Evolutionary conservation across 2,113 vertebrate species (phyloP).

Genomic region (Apus apus): DNA sequence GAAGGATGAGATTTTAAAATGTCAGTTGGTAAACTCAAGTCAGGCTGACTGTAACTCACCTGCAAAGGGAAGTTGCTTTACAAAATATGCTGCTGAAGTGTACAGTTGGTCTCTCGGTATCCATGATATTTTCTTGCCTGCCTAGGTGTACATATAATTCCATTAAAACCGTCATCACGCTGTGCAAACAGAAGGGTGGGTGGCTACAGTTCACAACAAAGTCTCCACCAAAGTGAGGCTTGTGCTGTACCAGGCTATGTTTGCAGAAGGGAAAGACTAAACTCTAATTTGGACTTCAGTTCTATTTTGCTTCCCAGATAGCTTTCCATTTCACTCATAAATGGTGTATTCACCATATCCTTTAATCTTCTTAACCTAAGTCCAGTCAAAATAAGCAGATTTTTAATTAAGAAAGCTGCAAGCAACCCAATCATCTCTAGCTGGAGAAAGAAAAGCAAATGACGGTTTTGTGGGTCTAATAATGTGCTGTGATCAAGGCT

Average conservation of each 20-base stretch:
- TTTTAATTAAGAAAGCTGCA: constrained; percentile 71
- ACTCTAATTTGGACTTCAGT: not conserved
- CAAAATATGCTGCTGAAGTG: not conserved
- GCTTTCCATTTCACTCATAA: constrained; percentile 18
- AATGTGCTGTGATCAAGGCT: constrained; percentile 61
- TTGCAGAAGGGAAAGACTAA: not conserved
- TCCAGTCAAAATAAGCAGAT: constrained; percentile 58
- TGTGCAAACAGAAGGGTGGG: not conserved
- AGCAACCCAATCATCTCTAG: constrained; percentile 52
- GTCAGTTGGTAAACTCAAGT: not conserved
- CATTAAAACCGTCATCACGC: not conserved
- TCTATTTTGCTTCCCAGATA: not conserved
- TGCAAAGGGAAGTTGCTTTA: not conserved
- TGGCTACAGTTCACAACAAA: not conserved
- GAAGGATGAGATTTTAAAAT: not conserved
- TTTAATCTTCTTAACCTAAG: constrained; percentile 58
- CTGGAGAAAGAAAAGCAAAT: constrained; percentile 65
- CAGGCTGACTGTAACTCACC: not conserved
- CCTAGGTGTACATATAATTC: not conserved
- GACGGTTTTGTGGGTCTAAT: not conserved
- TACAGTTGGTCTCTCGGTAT: rapidly evolving
- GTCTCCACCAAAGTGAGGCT: not conserved
- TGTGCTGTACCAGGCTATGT: not conserved
- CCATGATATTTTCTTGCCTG: not conserved
- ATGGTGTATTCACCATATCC: not conserved